These are phyloP conservation scores for Bombus consobrinus DNA, from an alignment of 1,140 invertebrate species.

Conservation along the genomic window DNA sequence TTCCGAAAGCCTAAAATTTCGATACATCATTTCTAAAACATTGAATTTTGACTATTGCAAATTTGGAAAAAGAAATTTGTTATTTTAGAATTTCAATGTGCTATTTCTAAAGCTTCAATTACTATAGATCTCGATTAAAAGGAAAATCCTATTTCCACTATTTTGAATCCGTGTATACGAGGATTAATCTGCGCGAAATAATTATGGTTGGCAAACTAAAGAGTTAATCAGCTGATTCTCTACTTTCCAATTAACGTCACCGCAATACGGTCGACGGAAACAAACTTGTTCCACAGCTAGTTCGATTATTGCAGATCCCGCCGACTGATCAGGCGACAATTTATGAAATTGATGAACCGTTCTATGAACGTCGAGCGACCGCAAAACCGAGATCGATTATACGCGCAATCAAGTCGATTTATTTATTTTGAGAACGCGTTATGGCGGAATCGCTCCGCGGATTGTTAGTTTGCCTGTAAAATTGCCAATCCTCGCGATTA, in stretches of 20 bases:
- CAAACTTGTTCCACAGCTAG: neutral
- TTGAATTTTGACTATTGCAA: neutral
- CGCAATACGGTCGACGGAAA: neutral
- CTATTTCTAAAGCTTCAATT: neutral
- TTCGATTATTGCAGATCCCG: slow-evolving; percentile 7
- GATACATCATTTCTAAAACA: neutral
- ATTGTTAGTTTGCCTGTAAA: slow-evolving; percentile 33
- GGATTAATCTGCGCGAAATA: neutral
- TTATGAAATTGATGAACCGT: slow-evolving; percentile 55
- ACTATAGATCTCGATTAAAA: neutral
- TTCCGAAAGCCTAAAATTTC: neutral
- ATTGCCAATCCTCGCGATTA: slow-evolving; percentile 40
- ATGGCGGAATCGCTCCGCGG: neutral
- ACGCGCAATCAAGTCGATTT: slow-evolving; percentile 42
- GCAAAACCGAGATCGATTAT: slow-evolving; percentile 23
- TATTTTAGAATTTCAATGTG: no score
- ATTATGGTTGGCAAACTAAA: neutral
- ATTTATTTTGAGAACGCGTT: slow-evolving; percentile 36
- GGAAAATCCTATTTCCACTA: neutral
- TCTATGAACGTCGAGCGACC: neutral
- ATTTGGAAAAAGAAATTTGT: neutral
- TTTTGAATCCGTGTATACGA: neutral
- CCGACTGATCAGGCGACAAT: slow-evolving; percentile 14
- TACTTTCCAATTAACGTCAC: slow-evolving; percentile 17
- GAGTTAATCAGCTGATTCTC: neutral